Conservation (phyloP, 35 echinoderm and acorn worm species). For the Ophiothrix spiculata region DNA sequence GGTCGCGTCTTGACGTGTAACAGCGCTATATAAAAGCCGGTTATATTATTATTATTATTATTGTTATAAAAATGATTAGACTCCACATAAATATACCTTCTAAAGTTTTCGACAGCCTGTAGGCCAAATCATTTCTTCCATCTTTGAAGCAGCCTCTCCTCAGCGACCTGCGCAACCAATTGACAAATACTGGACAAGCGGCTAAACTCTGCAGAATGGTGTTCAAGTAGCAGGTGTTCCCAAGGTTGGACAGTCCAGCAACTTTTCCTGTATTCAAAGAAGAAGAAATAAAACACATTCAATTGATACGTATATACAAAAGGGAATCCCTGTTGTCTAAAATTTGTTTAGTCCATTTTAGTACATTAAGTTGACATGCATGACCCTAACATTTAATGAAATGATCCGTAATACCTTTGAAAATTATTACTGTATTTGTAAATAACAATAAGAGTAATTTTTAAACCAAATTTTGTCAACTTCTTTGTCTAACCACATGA, state of each 20-base stretch:
- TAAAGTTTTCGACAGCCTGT: constrained; percentile 68
- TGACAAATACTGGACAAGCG: constrained; percentile 80
- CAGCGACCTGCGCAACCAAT: constrained; percentile 71
- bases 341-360: not conserved
- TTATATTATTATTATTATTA: too few relatives aligned
- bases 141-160: constrained; percentile 70
- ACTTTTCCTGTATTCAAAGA: constrained; percentile 75
- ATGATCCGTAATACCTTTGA: not conserved
- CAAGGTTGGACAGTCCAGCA: constrained; percentile 85
- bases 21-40: too few relatives aligned
- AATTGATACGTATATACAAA: too few relatives aligned
- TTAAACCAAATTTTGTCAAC: too few relatives aligned
- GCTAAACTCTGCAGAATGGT: constrained; percentile 94
- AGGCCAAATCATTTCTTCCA: constrained; percentile 64
- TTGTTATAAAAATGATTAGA: too few relatives aligned
- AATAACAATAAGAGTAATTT: too few relatives aligned
- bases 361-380: not conserved
- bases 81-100: too few relatives aligned
- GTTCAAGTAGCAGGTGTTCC: constrained; percentile 98
- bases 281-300: not conserved
- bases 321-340: too few relatives aligned
- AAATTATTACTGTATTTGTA: not conserved
- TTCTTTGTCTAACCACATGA: too few relatives aligned
- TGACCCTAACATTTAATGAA: too few relatives aligned
- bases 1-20: too few relatives aligned